phyloP scores from a whole-genome alignment of 1,140 invertebrate genomes.

The Drosophila ogumai region DNA sequence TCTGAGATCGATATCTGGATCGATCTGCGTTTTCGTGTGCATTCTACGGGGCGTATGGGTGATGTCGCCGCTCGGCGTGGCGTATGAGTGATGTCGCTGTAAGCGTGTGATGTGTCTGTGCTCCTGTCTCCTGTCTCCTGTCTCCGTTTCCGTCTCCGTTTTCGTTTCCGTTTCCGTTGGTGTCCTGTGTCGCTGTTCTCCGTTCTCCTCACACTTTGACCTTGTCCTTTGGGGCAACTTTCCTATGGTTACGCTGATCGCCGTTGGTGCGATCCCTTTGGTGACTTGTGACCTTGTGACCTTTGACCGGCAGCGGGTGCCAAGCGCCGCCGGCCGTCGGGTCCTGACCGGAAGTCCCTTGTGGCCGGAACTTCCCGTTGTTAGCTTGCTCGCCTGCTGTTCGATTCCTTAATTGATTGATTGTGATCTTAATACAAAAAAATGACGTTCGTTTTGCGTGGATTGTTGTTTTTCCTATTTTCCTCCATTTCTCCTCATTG shows the following conservation, averaged over 20 bases:
- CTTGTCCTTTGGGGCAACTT: conserved; percentile 48
- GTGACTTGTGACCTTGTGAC: conserved; percentile 45
- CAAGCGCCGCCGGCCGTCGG: conserved; percentile 15
- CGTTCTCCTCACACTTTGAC: conserved; percentile 47
- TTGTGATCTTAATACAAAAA: conserved; percentile 7
- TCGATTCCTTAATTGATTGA: conserved; percentile 22
- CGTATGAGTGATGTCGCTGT: conserved; percentile 48
- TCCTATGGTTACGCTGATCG: conserved; percentile 43
- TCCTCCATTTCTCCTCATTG: conserved; percentile 24
- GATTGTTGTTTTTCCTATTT: conserved; percentile 25
- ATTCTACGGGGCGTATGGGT: conserved; percentile 53
- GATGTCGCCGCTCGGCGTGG: conserved; percentile 38
- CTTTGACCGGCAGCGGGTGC: conserved; percentile 32
- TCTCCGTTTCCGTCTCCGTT: neutral
- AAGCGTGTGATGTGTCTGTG: conserved; percentile 26
- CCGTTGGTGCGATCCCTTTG: conserved; percentile 30
- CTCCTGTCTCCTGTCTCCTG: conserved; percentile 20
- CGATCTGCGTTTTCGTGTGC: conserved; percentile 6
- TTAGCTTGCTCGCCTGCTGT: neutral
- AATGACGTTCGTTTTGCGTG: conserved; percentile 24
- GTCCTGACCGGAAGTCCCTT: conserved; percentile 34
- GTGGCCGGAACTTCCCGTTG: neutral
- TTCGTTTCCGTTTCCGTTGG: conserved; percentile 21
- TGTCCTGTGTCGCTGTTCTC: conserved; percentile 19
- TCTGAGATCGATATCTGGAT: neutral